Evolutionary conservation across 1,140 invertebrate species (phyloP), one percentile per base, ranked within the genome.

Genomic region (Diorhabda sublineata): DNA sequence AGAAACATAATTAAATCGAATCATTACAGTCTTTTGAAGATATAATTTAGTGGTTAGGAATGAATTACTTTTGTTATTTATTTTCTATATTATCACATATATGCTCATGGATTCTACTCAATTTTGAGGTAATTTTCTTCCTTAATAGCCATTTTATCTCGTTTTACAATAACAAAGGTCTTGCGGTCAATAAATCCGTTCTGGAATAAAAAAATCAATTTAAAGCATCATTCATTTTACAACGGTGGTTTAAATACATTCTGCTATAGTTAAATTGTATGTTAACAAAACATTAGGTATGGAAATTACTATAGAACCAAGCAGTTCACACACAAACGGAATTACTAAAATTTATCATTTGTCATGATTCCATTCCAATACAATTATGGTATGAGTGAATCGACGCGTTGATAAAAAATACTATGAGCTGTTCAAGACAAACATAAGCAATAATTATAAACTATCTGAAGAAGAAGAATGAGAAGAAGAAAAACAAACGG

Each of bases 191-290:
- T 62, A n/a, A 42, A 45, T 62, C 42, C 11, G 7, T 44, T 44
- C 43, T 44, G 43, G 6, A 8, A n/a, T 62, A 45, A 62, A 43
- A 62, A 62, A n/a, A 44, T 47, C 1, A 45, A 62, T 62, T 44
- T 62, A 62, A 62, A 62, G 45, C 43, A 44, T 62, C 43, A 45
- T 62, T 45, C 11, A 62, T 6, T 44, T 5, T 11, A 62, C 45
- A 62, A 62, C 5, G 61, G 45, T 11, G 43, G 61, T 44, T 62
- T 62, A 62, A 62, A 62, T 45, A 62, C 44, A 62, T 44, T 62
- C 61, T 44, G 61, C 45, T 47, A 62, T 44, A 62, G 42, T 62
- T 62, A 42, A 62, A 62, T 62, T 44, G 42, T 62, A 45, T 42
- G 42, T 45, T 11, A 62, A 62, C 61, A 62, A 44, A 44, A 44